A percentile compares a stretch with the other conserved stretches of the same genome.
Conservation (phyloP, 1,140 invertebrate genomes). For the Euglossa dilemma region DNA sequence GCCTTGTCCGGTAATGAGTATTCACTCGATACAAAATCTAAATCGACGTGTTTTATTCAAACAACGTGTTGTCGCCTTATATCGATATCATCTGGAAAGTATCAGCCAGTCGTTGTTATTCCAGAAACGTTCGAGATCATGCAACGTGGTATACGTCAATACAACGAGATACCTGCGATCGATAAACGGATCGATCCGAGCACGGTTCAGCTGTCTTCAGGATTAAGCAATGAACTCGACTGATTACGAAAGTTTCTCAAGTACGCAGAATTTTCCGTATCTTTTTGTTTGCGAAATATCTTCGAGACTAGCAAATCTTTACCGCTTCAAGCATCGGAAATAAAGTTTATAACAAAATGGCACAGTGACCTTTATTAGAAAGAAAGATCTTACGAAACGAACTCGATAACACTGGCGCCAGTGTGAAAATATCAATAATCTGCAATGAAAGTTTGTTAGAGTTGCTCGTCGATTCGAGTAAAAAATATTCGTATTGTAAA, state of each 20-base stretch:
- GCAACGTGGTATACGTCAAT: background rate
- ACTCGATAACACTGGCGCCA: too few species aligned
- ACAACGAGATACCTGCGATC: background rate
- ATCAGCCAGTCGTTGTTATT: background rate
- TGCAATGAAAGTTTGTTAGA: too few species aligned
- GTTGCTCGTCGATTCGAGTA: too few species aligned
- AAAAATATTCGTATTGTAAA: too few species aligned
- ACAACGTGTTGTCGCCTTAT: background rate
- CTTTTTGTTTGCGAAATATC: too few species aligned
- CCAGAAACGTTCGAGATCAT: background rate
- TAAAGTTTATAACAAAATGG: too few species aligned
- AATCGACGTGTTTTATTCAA: slow-evolving; percentile 26
- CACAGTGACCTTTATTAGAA: too few species aligned
- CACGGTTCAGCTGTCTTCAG: background rate
- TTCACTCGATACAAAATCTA: background rate
- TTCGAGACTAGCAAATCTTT: too few species aligned
- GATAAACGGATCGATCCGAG: background rate
- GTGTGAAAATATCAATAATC: too few species aligned
- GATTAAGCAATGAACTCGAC: background rate
- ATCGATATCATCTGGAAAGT: background rate
- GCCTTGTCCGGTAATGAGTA: background rate
- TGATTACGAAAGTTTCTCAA: background rate
- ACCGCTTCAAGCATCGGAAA: too few species aligned
- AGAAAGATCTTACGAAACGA: too few species aligned
- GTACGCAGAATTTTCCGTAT: too few species aligned